Percentiles rank a stretch among this genome's conserved stretches.
phyloP scores from a whole-genome alignment of 2,797 vertebrate genomes.

The Microtus californicus region DNA sequence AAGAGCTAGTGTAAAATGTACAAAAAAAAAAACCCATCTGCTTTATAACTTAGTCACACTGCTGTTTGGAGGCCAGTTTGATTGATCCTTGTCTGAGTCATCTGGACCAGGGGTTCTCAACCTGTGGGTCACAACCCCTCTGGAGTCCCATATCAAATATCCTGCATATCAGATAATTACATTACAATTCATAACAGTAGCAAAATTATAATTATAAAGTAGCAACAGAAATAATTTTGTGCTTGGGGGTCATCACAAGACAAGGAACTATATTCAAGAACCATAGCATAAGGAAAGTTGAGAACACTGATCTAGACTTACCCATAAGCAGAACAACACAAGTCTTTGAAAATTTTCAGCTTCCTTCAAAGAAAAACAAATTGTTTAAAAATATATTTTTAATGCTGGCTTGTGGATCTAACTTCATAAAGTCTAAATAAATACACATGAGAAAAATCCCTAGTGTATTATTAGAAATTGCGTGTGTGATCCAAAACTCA shows the following conservation, averaged over 20 bases:
- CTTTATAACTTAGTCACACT: not conserved
- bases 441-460: constrained; percentile 22
- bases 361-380: constrained; percentile 30
- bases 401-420: not conserved
- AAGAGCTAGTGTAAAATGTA: not conserved
- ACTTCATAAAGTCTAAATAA: constrained; percentile 60
- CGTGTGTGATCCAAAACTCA: constrained; percentile 54
- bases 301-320: not conserved
- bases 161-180: too few species aligned
- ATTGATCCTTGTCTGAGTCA: not conserved
- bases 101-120: not conserved
- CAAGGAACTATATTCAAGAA: too few species aligned
- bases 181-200: not conserved
- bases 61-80: not conserved
- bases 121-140: not conserved
- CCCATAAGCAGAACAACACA: not conserved
- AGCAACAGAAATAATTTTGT: not conserved
- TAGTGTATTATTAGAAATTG: constrained; percentile 36
- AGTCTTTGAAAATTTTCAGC: not conserved
- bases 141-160: not conserved
- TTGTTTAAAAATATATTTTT: not conserved
- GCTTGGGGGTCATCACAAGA: too few species aligned
- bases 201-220: not conserved
- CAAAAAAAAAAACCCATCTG: not conserved
- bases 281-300: not conserved